A percentile compares a stretch with the other conserved stretches of the same genome.
Evolutionary conservation across 2,113 vertebrate species (phyloP).

Genomic region (Nesospiza acunhae): DNA sequence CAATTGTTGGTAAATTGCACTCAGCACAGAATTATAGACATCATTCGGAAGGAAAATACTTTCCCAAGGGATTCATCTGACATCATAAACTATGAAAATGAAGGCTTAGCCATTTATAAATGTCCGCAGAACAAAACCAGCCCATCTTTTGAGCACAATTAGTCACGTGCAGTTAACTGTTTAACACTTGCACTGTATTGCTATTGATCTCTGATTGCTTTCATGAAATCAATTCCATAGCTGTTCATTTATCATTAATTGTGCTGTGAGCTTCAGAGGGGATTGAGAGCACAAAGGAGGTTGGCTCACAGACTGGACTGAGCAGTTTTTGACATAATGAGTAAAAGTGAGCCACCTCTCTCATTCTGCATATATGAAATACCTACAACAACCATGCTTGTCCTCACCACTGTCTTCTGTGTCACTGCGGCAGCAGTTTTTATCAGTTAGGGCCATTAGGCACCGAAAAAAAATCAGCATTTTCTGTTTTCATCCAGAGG

Average conservation of each 20-base stretch:
- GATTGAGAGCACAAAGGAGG: not conserved
- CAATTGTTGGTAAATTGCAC: conserved; percentile 50
- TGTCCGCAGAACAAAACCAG: conserved; percentile 29
- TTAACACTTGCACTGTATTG: not conserved
- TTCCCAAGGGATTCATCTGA: conserved; percentile 23
- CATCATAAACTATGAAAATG: conserved; percentile 18
- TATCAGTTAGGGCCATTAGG: not conserved
- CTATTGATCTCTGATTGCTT: conserved; percentile 10
- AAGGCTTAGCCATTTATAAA: conserved; percentile 25
- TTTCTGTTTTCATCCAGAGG: not conserved
- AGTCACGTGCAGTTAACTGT: not conserved
- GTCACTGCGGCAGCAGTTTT: not conserved
- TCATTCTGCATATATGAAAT: not conserved
- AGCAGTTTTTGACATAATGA: not conserved
- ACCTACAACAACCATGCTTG: not conserved
- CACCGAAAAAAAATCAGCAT: not conserved
- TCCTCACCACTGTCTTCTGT: not conserved
- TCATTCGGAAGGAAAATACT: not conserved
- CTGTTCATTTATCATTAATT: not conserved
- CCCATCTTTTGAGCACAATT: not conserved
- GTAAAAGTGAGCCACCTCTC: not conserved
- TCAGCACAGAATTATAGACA: conserved; percentile 40
- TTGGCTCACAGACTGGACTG: not conserved
- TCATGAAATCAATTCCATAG: not conserved
- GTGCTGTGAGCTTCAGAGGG: not conserved